These are phyloP conservation scores for Cichladusa arquata DNA, from an alignment of 2,113 vertebrate genomes.

Conservation along the genomic window DNA sequence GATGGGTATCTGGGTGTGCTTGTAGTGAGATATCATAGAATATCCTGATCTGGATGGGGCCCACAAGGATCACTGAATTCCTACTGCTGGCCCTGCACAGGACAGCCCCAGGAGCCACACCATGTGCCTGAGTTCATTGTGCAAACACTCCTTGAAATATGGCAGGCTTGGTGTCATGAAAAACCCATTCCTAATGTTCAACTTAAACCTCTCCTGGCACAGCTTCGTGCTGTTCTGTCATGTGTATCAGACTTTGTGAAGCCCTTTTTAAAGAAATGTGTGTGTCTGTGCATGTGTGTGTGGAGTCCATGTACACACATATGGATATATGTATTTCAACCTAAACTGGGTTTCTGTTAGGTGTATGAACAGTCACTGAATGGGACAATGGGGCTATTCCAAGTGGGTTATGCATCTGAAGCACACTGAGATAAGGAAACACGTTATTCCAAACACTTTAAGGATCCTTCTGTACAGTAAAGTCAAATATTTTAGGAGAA, in stretches of 20 bases:
- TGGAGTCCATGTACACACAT: neutral
- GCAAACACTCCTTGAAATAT: neutral
- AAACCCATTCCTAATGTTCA: neutral
- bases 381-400: rapidly evolving
- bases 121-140: neutral
- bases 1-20: neutral
- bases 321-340: rapidly evolving
- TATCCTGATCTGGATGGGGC: neutral
- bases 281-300: neutral
- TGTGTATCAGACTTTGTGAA: neutral
- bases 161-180: neutral
- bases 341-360: neutral
- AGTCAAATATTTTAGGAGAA: neutral
- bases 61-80: neutral
- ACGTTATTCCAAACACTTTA: neutral
- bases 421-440: neutral
- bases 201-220: neutral
- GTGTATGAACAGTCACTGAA: neutral
- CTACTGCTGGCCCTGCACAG: neutral
- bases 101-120: neutral
- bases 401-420: neutral
- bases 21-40: neutral
- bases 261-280: neutral
- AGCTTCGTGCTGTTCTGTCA: neutral
- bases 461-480: neutral